These are phyloP conservation scores for Drosophila kuntzei DNA, from an alignment of 2,888 invertebrate genomes.

Conservation along the genomic window DNA sequence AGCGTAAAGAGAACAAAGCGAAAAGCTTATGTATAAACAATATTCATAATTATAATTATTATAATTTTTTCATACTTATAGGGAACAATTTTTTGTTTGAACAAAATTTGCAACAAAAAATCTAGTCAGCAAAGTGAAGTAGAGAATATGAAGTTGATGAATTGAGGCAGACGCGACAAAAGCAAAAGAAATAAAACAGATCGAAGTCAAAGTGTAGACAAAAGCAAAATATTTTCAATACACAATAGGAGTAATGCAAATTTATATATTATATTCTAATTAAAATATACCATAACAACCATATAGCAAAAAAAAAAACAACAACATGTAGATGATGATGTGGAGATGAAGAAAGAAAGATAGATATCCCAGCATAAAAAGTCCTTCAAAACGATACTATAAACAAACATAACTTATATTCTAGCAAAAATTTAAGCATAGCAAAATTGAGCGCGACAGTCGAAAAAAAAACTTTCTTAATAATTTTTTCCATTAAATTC, in stretches of 20 bases:
- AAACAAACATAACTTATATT: conserved; percentile 32
- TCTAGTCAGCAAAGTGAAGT: conserved; percentile 69
- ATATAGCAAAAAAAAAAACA: conserved; percentile 34
- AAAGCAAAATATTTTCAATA: conserved; percentile 51
- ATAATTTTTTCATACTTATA: conserved; percentile 58
- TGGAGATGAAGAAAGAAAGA: neutral
- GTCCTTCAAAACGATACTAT: conserved; percentile 37
- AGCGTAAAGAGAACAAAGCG: conserved; percentile 16
- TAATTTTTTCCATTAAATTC: conserved; percentile 10
- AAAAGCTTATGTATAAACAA: conserved; percentile 39
- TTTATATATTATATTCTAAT: conserved; percentile 42
- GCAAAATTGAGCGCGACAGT: conserved; percentile 57
- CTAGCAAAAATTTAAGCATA: conserved; percentile 60
- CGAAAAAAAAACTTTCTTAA: conserved; percentile 8
- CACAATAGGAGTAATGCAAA: conserved; percentile 35
- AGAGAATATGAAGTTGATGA: conserved; percentile 16
- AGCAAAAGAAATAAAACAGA: conserved; percentile 4
- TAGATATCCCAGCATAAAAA: conserved; percentile 35
- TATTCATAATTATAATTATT: conserved; percentile 40
- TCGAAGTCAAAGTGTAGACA: conserved; percentile 23
- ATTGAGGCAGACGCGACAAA: conserved; percentile 37
- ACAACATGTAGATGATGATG: conserved; percentile 3
- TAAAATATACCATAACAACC: conserved; percentile 44
- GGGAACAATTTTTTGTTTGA: conserved; percentile 69
- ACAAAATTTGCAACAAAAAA: conserved; percentile 77